These are phyloP conservation scores for Poeciliopsis retropinna DNA, from an alignment of 2,113 vertebrate species.

Conservation along the genomic window DNA sequence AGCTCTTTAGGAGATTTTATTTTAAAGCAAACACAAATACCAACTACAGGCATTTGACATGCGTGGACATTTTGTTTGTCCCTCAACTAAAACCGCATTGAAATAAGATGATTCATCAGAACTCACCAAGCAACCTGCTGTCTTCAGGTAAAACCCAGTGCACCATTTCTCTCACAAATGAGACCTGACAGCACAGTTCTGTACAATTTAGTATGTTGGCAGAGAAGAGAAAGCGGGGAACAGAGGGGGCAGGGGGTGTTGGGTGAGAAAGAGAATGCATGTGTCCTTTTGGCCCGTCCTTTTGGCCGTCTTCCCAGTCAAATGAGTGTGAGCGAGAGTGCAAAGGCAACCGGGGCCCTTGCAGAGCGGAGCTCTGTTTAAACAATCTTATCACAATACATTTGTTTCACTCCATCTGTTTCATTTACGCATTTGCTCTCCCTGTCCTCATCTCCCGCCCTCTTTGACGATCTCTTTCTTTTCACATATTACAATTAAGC, in stretches of 20 bases:
- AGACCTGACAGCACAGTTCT: constrained; percentile 72
- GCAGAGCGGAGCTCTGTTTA: constrained; percentile 58
- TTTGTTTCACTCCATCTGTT: constrained; percentile 63
- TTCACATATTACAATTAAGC: constrained; percentile 12
- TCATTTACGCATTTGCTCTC: constrained; percentile 38
- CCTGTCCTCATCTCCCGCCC: constrained; percentile 14
- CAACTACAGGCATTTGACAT: not conserved
- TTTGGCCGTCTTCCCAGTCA: constrained; percentile 75
- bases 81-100: constrained; percentile 7
- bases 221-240: constrained; percentile 2
- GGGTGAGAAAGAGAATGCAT: constrained; percentile 2
- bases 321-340: constrained; percentile 58
- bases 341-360: constrained; percentile 43
- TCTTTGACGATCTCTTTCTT: constrained; percentile 2
- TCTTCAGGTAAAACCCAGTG: constrained; percentile 49
- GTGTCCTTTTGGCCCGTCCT: constrained; percentile 53
- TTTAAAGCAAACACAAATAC: not conserved
- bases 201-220: constrained; percentile 74
- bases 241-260: not conserved
- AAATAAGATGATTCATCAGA: constrained; percentile 52
- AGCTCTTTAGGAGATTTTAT: not conserved
- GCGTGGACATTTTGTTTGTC: not conserved
- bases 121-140: constrained; percentile 52
- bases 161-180: constrained; percentile 55
- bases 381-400: constrained; percentile 70